These are phyloP conservation scores for Coreius guichenoti DNA, from an alignment of 2,797 vertebrate genomes.

Conservation along the genomic window DNA sequence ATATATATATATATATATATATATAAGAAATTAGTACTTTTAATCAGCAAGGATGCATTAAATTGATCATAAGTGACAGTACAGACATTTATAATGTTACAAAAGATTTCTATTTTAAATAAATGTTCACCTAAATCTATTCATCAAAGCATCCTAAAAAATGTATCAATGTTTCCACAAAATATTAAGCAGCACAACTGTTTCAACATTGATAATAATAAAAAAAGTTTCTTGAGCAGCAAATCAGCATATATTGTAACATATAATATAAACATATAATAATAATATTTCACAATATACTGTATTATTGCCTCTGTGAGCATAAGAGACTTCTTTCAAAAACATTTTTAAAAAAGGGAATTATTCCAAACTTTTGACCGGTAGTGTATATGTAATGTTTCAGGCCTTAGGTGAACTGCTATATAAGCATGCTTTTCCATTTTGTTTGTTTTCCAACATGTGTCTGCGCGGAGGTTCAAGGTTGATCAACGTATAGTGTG, in stretches of 20 bases:
- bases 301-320: neutral
- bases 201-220: neutral
- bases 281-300: neutral
- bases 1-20: too few relatives aligned
- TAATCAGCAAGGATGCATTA: neutral
- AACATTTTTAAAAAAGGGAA: neutral
- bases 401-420: slow-evolving; percentile 3
- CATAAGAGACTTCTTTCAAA: neutral
- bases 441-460: slow-evolving; percentile 8
- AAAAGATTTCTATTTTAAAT: neutral
- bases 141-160: neutral
- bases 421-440: neutral
- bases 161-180: neutral
- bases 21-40: too few relatives aligned
- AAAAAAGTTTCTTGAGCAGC: neutral
- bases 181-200: neutral
- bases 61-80: neutral
- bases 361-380: neutral
- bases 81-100: neutral
- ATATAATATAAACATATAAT: neutral
- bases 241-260: neutral
- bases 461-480: slow-evolving; percentile 54
- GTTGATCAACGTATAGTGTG: slow-evolving; percentile 40
- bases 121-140: neutral
- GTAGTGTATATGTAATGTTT: neutral